Conservation (phyloP, 2,113 vertebrate species). For the Motacilla alba region DNA sequence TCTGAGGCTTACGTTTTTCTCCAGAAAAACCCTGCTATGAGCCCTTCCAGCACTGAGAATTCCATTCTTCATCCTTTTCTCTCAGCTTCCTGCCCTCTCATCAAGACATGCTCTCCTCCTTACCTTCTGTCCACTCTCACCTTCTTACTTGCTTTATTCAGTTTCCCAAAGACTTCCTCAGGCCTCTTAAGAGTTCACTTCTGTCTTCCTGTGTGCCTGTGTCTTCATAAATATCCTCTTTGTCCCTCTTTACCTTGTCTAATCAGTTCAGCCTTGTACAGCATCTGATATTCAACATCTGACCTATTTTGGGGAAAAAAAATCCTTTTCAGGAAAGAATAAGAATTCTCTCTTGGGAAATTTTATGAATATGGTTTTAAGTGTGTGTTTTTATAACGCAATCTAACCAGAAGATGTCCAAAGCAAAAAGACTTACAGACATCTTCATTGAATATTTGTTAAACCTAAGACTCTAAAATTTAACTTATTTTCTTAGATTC, state of each 20-base stretch:
- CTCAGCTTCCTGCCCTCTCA: neutral
- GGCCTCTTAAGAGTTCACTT: neutral
- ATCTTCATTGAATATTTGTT: neutral
- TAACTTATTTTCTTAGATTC: neutral
- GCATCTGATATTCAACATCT: neutral
- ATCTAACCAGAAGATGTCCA: neutral
- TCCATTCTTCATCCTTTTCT: neutral
- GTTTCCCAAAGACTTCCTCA: neutral
- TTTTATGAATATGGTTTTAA: neutral
- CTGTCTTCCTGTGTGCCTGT: neutral
- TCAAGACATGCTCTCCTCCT: neutral
- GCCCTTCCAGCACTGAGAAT: neutral
- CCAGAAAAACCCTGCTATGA: neutral
- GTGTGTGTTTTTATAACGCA: neutral
- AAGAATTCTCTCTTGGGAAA: neutral
- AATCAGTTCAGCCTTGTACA: neutral
- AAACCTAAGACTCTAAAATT: neutral
- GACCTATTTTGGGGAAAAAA: neutral
- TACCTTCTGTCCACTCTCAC: neutral
- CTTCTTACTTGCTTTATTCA: neutral
- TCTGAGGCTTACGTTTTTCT: neutral
- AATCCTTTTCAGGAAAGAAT: neutral
- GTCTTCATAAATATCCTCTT: neutral
- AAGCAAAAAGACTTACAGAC: neutral
- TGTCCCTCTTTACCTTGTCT: neutral